A percentile compares a stretch with the other conserved stretches of the same genome.
Conservation (phyloP, 2,113 vertebrate genomes). For the Hylia prasina region DNA sequence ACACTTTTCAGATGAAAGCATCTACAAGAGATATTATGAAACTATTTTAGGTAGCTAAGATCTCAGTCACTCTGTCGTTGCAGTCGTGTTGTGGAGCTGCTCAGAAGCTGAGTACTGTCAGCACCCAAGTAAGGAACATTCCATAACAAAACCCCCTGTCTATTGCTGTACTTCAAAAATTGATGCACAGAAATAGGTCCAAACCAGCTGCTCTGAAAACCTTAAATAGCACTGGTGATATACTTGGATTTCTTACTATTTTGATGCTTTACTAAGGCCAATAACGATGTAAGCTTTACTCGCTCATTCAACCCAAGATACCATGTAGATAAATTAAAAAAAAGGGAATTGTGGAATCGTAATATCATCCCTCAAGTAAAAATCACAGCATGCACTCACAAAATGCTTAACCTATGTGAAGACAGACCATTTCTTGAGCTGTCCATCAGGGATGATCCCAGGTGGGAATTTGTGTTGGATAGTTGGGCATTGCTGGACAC, state of each 20-base stretch:
- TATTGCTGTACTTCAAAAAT: background rate
- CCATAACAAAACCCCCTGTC: background rate
- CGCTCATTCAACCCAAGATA: background rate
- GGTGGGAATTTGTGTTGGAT: background rate
- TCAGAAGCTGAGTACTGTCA: background rate
- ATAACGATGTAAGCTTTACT: background rate
- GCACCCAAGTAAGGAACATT: background rate
- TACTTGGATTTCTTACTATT: background rate
- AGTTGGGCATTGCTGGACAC: background rate
- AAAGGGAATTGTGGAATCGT: background rate
- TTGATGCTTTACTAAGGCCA: background rate
- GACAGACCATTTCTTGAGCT: background rate
- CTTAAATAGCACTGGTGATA: background rate
- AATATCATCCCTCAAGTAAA: background rate
- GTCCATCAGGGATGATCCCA: background rate
- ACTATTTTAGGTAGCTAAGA: background rate
- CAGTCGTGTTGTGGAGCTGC: background rate
- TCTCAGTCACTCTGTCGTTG: background rate
- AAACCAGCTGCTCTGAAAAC: background rate
- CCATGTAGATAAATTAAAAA: background rate
- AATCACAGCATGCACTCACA: background rate
- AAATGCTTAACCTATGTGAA: background rate
- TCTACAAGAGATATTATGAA: background rate
- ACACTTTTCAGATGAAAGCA: background rate
- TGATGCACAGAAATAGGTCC: background rate